Conservation (phyloP, 2,113 vertebrate species). For the Microcebus jonahi region DNA sequence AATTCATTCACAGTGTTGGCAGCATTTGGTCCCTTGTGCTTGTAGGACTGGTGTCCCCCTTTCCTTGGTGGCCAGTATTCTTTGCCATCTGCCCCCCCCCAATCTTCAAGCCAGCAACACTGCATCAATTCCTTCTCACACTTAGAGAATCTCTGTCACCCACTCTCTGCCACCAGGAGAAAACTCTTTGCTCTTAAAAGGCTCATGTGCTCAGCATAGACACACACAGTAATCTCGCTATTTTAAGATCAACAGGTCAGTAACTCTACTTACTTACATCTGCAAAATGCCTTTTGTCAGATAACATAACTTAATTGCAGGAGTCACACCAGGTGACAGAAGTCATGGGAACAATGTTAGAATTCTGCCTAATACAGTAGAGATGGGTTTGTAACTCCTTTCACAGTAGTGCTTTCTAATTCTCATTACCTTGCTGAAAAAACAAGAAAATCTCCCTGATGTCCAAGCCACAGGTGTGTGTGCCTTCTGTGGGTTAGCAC, state of each 20-base stretch:
- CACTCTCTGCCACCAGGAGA: not conserved
- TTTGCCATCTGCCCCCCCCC: not conserved
- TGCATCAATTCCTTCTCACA: not conserved
- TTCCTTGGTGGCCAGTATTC: not conserved
- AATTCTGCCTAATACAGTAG: not conserved
- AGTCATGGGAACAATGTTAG: not conserved
- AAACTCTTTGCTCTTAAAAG: not conserved
- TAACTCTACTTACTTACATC: not conserved
- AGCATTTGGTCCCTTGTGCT: not conserved
- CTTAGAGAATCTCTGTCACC: not conserved
- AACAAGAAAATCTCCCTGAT: not conserved
- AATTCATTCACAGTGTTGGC: not conserved
- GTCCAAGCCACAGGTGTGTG: not conserved
- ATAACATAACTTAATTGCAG: not conserved
- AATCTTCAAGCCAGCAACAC: not conserved
- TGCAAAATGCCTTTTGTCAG: not conserved
- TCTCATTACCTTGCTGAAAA: not conserved
- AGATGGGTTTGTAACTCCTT: not conserved
- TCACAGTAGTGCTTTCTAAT: not conserved
- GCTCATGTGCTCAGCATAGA: not conserved
- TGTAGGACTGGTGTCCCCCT: not conserved
- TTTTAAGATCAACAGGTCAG: not conserved
- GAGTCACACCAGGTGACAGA: not conserved
- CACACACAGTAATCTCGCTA: not conserved
- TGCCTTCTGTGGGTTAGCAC: not conserved